Percentiles rank a stretch among this genome's conserved stretches.
These are phyloP conservation scores for Myotis daubentonii DNA, from an alignment of 2,797 vertebrate species.

Conservation along the genomic window DNA sequence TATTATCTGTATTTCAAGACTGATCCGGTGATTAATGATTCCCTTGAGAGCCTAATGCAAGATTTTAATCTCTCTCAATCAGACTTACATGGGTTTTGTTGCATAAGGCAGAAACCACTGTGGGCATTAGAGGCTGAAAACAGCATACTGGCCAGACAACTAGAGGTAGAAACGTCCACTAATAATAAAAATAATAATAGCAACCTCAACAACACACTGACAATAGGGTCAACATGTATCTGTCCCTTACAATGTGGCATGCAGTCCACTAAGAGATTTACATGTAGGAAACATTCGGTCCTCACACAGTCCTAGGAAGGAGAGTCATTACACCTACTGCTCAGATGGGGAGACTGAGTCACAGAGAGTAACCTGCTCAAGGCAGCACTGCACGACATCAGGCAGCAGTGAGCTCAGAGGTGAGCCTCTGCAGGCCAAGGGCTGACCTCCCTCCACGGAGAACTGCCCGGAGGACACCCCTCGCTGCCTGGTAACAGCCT, in stretches of 20 bases:
- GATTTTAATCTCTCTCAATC: background rate
- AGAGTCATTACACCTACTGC: background rate
- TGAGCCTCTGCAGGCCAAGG: background rate
- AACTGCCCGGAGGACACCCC: background rate
- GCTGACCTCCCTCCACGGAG: background rate
- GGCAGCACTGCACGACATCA: background rate
- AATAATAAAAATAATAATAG: background rate
- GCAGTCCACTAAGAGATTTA: background rate
- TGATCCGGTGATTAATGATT: background rate
- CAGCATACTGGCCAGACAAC: background rate
- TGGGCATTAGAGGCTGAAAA: background rate
- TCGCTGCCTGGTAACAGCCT: background rate
- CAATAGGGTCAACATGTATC: background rate
- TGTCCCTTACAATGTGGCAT: background rate
- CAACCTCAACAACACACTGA: background rate
- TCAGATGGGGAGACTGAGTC: background rate
- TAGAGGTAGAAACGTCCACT: background rate
- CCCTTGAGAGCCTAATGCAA: background rate
- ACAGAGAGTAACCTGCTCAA: background rate
- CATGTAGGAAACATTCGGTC: background rate
- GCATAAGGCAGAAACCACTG: background rate
- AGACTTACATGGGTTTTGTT: constrained; percentile 1
- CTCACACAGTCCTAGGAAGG: background rate
- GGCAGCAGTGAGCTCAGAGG: background rate
- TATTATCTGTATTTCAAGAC: background rate